phyloP scores from a whole-genome alignment of 2,113 vertebrate species.

The Rhinoptilus africanus region DNA sequence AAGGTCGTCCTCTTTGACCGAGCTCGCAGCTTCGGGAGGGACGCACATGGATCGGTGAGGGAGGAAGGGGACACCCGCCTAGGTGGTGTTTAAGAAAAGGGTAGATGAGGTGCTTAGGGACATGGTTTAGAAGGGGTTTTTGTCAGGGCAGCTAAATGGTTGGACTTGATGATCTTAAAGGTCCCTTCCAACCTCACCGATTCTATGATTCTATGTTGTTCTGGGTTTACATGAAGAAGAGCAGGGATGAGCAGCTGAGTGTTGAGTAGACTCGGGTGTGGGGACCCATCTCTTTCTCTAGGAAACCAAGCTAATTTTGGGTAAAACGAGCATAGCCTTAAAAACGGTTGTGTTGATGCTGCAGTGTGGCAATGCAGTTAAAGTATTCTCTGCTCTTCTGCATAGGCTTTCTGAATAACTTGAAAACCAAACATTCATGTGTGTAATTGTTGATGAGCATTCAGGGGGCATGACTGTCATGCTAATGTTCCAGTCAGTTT shows the following conservation, averaged over 20 bases:
- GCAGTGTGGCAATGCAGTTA: background rate
- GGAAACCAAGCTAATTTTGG: background rate
- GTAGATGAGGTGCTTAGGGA: too few species aligned
- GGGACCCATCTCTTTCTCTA: background rate
- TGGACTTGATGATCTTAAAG: too few species aligned
- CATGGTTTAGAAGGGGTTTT: too few species aligned
- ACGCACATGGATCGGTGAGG: slow-evolving; percentile 95
- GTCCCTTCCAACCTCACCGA: too few species aligned
- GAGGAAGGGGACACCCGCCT: slow-evolving; percentile 98
- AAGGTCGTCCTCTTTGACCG: slow-evolving; percentile 90
- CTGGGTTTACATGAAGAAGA: background rate
- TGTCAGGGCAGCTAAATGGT: too few species aligned
- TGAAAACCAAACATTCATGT: rapidly evolving
- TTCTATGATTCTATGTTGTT: too few species aligned
- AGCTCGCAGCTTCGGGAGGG: slow-evolving; percentile 97
- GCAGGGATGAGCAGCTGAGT: background rate
- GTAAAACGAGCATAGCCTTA: background rate
- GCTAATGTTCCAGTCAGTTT: background rate
- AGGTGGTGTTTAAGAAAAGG: too few species aligned
- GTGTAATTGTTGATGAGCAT: background rate
- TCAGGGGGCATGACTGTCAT: background rate
- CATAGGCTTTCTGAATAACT: background rate
- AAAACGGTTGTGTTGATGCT: background rate
- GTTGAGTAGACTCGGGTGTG: background rate
- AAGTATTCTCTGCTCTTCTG: background rate